phyloP scores from a whole-genome alignment of 2,113 vertebrate species.

The Dinomys branickii region DNA sequence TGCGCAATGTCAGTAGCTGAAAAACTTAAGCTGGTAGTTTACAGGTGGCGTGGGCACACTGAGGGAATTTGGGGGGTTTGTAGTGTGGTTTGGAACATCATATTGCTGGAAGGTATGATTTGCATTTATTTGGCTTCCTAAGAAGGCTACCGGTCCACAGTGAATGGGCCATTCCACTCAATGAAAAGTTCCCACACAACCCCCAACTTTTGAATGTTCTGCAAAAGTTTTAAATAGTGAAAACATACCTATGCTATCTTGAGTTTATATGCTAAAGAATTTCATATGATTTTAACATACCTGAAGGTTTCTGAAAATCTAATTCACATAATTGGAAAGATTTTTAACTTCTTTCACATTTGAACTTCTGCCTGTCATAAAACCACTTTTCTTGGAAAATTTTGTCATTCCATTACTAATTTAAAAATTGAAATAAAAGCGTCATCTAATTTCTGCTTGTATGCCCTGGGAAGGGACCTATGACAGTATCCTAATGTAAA shows the following conservation, averaged over 20 bases:
- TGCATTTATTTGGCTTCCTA: background rate
- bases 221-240: background rate
- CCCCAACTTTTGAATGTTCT: background rate
- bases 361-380: background rate
- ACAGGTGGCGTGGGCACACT: background rate
- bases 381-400: background rate
- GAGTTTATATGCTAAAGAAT: background rate
- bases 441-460: background rate
- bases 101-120: background rate
- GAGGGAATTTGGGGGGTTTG: background rate
- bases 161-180: background rate
- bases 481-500: background rate
- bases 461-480: background rate
- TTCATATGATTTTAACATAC: background rate
- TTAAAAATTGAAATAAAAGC: background rate
- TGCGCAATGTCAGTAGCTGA: background rate
- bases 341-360: background rate
- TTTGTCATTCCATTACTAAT: slow-evolving; percentile 1
- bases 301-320: background rate
- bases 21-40: background rate
- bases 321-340: slow-evolving; percentile 27
- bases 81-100: background rate
- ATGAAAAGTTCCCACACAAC: background rate
- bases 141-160: background rate
- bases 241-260: background rate